phyloP scores from a whole-genome alignment of 2,113 vertebrate species.

The Atractosteus spatula region DNA sequence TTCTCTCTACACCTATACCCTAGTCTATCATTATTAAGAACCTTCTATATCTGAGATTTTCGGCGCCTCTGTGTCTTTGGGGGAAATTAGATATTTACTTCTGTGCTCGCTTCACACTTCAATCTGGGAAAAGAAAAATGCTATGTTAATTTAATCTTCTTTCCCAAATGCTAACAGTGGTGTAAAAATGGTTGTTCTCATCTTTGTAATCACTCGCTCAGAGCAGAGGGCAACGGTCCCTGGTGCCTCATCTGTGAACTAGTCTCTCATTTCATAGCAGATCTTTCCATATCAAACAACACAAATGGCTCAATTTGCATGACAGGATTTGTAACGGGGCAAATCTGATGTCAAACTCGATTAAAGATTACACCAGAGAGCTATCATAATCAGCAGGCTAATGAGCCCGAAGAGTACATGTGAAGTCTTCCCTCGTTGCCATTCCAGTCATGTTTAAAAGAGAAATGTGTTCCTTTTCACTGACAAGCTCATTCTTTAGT shows the following conservation, averaged over 20 bases:
- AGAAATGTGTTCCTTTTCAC: conserved; percentile 80
- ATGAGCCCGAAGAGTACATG: conserved; percentile 90
- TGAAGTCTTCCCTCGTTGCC: conserved; percentile 87
- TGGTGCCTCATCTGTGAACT: conserved; percentile 88
- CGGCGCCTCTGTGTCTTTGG: conserved; percentile 30
- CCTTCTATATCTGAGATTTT: conserved; percentile 41
- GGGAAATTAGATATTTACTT: conserved; percentile 14
- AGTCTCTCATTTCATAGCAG: conserved; percentile 99
- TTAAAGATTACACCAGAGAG: conserved; percentile 98
- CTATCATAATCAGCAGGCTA: conserved; percentile 99
- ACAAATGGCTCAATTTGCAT: conserved; percentile 99
- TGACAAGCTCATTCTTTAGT: conserved; percentile 83
- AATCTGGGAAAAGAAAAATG: conserved; percentile 45
- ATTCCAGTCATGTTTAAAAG: conserved; percentile 87
- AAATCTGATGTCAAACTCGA: conserved; percentile 99
- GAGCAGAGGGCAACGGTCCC: conserved; percentile 86
- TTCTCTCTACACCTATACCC: conserved; percentile 23
- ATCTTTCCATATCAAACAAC: conserved; percentile 98
- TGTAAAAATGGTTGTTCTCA: conserved; percentile 81
- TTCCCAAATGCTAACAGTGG: conserved; percentile 64
- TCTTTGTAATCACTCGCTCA: conserved; percentile 89
- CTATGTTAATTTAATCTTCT: conserved; percentile 81
- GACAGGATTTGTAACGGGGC: conserved; percentile 99
- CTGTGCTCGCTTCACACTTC: conserved; percentile 21
- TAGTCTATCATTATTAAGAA: conserved; percentile 39